Conservation (phyloP, 2,797 vertebrate species). For the Lepus oiostolus region DNA sequence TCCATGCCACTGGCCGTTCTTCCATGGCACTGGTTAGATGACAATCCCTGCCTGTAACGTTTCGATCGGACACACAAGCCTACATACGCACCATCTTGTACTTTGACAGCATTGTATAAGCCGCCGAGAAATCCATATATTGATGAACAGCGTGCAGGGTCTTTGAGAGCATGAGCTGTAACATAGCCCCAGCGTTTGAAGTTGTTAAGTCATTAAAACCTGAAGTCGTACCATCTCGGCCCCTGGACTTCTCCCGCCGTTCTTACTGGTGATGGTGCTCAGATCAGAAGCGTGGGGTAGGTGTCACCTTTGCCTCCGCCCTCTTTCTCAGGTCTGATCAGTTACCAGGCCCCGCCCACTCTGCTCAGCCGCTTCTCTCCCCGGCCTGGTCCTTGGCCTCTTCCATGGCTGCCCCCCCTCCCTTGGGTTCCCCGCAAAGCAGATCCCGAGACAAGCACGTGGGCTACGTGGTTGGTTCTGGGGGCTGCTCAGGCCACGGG, state of each 20-base stretch:
- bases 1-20: slow-evolving; percentile 14
- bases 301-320: background rate
- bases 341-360: background rate
- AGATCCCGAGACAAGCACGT: background rate
- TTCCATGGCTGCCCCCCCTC: background rate
- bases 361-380: background rate
- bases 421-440: background rate
- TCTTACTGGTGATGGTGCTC: too few relatives aligned
- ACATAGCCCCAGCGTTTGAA: slow-evolving; percentile 3
- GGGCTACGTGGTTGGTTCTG: background rate
- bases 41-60: background rate
- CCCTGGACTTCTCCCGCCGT: too few relatives aligned
- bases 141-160: background rate
- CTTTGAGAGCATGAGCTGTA: slow-evolving; percentile 35
- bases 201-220: slow-evolving; percentile 30
- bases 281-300: background rate
- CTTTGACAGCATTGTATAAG: background rate
- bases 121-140: background rate
- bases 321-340: background rate
- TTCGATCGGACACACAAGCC: background rate
- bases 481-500: background rate
- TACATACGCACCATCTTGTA: background rate
- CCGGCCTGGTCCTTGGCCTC: background rate
- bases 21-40: slow-evolving; percentile 8
- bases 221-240: background rate